phyloP scores from a whole-genome alignment of 2,888 invertebrate genomes.

The Aquatica leii region DNA sequence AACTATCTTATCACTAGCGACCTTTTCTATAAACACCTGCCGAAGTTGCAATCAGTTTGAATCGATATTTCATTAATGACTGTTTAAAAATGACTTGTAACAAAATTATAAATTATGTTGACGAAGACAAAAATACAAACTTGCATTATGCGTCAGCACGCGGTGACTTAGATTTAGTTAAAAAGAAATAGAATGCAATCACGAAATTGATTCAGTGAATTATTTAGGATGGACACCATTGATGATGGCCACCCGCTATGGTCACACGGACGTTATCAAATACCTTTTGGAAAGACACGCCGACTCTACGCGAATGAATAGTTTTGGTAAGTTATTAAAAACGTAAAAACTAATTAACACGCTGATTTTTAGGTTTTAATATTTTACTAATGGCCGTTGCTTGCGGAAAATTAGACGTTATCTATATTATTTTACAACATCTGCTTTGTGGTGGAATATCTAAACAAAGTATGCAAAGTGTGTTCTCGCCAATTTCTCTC shows the following conservation, averaged over 20 bases:
- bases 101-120: slow-evolving; percentile 39
- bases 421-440: slow-evolving; percentile 52
- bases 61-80: too few relatives aligned
- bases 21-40: too few relatives aligned
- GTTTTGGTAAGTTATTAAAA: slow-evolving; percentile 49
- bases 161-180: slow-evolving; percentile 46
- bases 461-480: slow-evolving; percentile 51
- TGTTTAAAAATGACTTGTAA: not conserved
- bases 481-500: slow-evolving; percentile 53
- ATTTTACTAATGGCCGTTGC: slow-evolving; percentile 53
- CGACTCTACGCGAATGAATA: slow-evolving; percentile 53
- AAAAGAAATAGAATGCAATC: slow-evolving; percentile 39
- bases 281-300: slow-evolving; percentile 51
- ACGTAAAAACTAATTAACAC: not conserved
- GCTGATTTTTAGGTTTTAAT: slow-evolving; percentile 49
- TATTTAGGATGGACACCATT: slow-evolving; percentile 58
- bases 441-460: slow-evolving; percentile 54
- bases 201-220: slow-evolving; percentile 53
- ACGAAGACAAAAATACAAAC: slow-evolving; percentile 54
- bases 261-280: slow-evolving; percentile 49
- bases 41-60: too few relatives aligned
- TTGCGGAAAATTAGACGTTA: slow-evolving; percentile 51
- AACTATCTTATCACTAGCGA: too few relatives aligned
- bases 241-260: slow-evolving; percentile 57
- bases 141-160: slow-evolving; percentile 53